Evolutionary conservation across 2,888 invertebrate genomes (phyloP), one percentile per base, ranked within the genome.

Genomic region (Pachycephus smyrnensis): DNA sequence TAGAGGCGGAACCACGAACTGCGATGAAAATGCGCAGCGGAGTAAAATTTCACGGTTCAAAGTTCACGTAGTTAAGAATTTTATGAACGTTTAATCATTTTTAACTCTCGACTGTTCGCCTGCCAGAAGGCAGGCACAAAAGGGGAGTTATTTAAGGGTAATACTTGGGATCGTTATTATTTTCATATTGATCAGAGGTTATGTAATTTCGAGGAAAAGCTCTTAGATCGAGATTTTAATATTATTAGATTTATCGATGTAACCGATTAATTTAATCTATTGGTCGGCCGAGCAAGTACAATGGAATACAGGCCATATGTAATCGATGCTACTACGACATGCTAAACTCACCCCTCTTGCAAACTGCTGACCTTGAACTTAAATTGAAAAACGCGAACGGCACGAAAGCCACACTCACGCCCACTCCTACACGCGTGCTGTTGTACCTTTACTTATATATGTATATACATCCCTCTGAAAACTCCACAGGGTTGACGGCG

Each of bases 291-390:
- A 71, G 12, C 31, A 71, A 71, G 71, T 81, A 81, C 80, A 85
- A 83, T 81, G 83, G 84, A 86, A 86, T 85, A 84, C 81, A 83
- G 85, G 84, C 87, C 88, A 82, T 86, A 83, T 86, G 86, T 87
- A 89, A 89, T 89, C 88, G 89, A 89, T 89, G 86, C 88, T 83
- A 80, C 84, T 83, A 83, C 83, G 84, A 82, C 83, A 82, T 81
- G 82, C 83, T 82, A 73, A 31, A 40, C 40, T 40, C 4, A 69
- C 69, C 69, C 23, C 73, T 37, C 74, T 74, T 33, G 36, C 36
- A 23, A 36, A 37, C 12, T 80, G 81, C 81, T 84, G 82, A 82
- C 84, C 85, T 85, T 85, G 84, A 80, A 83, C 80, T 79, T 78
- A 82, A 84, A 82, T 83, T 80, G 81, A 79, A 80, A 55, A 83